A percentile compares a stretch with the other conserved stretches of the same genome.
These are phyloP conservation scores for Sebastes baramenuke DNA, from an alignment of 2,797 vertebrate genomes.

Conservation along the genomic window DNA sequence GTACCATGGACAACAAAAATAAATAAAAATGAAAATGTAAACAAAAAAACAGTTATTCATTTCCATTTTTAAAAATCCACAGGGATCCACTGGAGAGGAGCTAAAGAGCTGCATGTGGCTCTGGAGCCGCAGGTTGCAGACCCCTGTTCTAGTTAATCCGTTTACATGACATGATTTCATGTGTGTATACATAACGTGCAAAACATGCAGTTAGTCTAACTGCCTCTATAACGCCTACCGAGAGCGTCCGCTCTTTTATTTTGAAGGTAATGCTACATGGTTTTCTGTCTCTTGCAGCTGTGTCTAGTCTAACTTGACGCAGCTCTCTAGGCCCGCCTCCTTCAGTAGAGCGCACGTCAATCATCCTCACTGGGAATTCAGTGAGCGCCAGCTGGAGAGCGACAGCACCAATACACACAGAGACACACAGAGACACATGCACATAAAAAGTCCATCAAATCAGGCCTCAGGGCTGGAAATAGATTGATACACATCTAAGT, in stretches of 20 bases:
- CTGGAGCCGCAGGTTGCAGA: neutral
- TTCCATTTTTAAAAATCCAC: too few species aligned
- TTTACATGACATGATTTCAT: too few species aligned
- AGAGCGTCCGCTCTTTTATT: constrained; percentile 4
- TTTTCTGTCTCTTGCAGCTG: neutral
- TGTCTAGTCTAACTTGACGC: neutral
- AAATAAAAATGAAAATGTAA: too few species aligned
- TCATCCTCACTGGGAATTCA: constrained; percentile 61
- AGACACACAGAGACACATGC: neutral
- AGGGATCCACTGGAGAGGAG: too few species aligned
- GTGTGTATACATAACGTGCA: neutral
- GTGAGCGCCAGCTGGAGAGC: constrained; percentile 52
- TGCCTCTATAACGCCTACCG: accelerated
- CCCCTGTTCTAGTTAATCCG: neutral
- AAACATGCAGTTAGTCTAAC: neutral
- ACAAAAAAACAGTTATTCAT: too few species aligned
- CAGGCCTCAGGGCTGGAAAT: neutral
- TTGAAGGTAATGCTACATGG: accelerated
- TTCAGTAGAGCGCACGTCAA: constrained; percentile 65
- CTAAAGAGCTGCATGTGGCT: too few species aligned
- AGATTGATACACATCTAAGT: neutral
- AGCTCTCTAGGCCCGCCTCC: constrained; percentile 50
- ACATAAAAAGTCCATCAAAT: neutral
- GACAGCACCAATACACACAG: neutral
- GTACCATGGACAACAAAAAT: too few species aligned